phyloP scores from a whole-genome alignment of 2,888 invertebrate genomes.

The Latrodectus elegans region DNA sequence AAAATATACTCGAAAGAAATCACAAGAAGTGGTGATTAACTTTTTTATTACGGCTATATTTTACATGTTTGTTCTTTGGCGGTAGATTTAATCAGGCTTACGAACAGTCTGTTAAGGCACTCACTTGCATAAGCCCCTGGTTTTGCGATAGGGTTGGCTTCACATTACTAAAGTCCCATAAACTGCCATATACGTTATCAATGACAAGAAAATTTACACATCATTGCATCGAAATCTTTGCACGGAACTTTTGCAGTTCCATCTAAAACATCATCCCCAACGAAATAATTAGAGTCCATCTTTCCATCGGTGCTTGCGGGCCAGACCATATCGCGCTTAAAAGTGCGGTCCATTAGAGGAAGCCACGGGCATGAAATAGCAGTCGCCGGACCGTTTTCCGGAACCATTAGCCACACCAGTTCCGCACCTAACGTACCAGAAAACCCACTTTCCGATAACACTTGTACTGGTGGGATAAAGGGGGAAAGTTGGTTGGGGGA shows the following conservation, averaged over 20 bases:
- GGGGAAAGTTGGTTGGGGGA: neutral
- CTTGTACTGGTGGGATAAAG: conserved; percentile 32
- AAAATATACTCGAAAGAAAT: too few species aligned
- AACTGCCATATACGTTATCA: neutral
- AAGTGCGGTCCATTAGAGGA: conserved; percentile 31
- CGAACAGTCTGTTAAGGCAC: too few species aligned
- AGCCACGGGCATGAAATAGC: conserved; percentile 40
- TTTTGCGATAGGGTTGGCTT: neutral
- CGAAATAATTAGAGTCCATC: conserved; percentile 28
- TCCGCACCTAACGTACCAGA: conserved; percentile 56
- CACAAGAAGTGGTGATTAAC: too few species aligned
- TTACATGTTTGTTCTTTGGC: too few species aligned
- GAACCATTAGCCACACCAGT: conserved; percentile 45
- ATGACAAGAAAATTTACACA: neutral
- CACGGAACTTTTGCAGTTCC: neutral
- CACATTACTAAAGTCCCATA: neutral
- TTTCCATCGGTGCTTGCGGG: conserved; percentile 12
- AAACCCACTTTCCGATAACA: conserved; percentile 65
- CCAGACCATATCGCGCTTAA: conserved; percentile 30
- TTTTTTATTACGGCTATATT: too few species aligned
- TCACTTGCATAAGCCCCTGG: too few species aligned
- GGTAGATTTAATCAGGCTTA: too few species aligned
- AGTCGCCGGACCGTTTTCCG: conserved; percentile 27
- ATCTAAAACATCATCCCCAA: conserved; percentile 1
- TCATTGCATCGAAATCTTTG: neutral